Evolutionary conservation across 2,113 vertebrate species (phyloP).

Genomic region (Peucedramus taeniatus): DNA sequence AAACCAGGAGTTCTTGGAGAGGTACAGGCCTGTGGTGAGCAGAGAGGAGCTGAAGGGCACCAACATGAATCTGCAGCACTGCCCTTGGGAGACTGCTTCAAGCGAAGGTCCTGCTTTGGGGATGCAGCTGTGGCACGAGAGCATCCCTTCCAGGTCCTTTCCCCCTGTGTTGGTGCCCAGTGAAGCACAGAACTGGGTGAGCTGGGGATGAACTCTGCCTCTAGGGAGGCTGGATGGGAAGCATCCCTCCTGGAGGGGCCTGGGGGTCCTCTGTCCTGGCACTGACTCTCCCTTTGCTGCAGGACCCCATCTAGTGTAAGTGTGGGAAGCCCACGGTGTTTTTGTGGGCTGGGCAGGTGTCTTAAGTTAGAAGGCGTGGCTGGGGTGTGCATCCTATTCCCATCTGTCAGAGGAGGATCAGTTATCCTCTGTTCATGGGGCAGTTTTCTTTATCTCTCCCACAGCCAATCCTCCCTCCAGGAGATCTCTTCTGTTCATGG

Average conservation of each 20-base stretch:
- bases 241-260: background rate
- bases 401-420: too few species aligned
- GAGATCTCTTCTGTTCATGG: too few species aligned
- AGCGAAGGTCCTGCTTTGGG: background rate
- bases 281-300: background rate
- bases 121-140: background rate
- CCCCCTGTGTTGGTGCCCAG: accelerated
- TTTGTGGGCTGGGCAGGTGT: slow-evolving; percentile 62
- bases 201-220: background rate
- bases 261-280: too few species aligned
- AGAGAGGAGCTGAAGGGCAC: background rate
- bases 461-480: too few species aligned
- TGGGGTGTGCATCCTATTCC: background rate
- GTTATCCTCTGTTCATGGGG: too few species aligned
- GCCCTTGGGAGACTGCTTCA: slow-evolving; percentile 46
- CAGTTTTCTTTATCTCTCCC: too few species aligned
- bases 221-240: background rate
- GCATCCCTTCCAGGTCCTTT: background rate
- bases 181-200: background rate
- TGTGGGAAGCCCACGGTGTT: slow-evolving; percentile 77
- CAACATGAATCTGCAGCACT: slow-evolving; percentile 14
- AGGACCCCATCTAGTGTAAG: slow-evolving; percentile 67
- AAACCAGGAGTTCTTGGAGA: slow-evolving; percentile 72
- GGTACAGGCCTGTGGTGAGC: slow-evolving; percentile 70
- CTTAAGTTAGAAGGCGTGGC: background rate